Base-by-base conservation (phyloP, 2,888 invertebrate species). In the Nysson spinosus region DNA sequence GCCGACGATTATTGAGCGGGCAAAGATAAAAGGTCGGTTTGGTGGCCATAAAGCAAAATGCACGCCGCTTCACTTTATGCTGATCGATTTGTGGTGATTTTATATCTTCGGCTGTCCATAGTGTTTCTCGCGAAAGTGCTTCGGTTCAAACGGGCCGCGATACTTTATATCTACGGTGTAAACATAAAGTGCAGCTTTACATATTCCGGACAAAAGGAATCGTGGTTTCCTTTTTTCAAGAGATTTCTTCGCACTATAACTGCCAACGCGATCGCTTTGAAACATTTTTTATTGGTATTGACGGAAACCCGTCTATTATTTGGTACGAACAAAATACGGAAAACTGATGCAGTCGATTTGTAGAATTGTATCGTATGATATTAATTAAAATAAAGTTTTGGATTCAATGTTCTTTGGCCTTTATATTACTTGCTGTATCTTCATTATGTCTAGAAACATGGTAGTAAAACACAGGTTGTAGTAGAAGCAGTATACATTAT, bases 71-170 rank as follows among this genome's bases (percentile, higher is more conserved):
- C 81, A 78, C 75, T 84, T 85, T 85, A 82, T 78, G 77, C 82
- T 85, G 84, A 85, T 85, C 84, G 84, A 85, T 85, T 85, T 85
- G 85, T 77, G 80, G 82, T 84, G 84, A 85, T 85, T 85, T 85
- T 85, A 85, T 81, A 83, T 82, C 84, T 82, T 80, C 62, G 79
- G 72, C 79, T 77, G 79, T 79, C 79, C 78, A 74, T 79, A 69
- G 68, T 55, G 64, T 66, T 69, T 70, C 71, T 57, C 54, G 57
- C 42, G 32, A 47, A 47, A 63, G 60, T 67, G 67, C 74, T 57
- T 65, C 62, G 67, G 80, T 81, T 84, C 85, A 85, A 85, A 85
- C 84, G 80, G 75, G 81, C 85, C 85, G 85, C 80, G 73, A 79
- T 80, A 75, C 67, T 79, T 78, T 81, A 81, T 79, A 80, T 82